Evolutionary conservation across 1,140 invertebrate species (phyloP).

Genomic region (Meloidogyne chitwoodi): DNA sequence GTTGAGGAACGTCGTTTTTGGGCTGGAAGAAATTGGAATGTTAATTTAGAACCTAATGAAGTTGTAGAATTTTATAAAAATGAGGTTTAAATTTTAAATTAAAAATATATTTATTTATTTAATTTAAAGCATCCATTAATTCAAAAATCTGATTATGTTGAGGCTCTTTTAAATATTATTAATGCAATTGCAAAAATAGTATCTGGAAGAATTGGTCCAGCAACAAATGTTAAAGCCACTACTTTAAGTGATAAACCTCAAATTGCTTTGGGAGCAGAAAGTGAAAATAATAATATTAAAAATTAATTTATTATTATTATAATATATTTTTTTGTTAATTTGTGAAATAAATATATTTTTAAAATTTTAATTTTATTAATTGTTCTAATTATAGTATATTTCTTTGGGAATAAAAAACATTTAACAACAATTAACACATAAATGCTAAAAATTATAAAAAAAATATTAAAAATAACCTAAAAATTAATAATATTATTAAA

Average conservation of each 20-base stretch:
- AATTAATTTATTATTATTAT: not conserved
- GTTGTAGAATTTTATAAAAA: constrained; percentile 10
- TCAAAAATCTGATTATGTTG: not conserved
- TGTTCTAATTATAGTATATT: too few species aligned
- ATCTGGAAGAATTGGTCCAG: not conserved
- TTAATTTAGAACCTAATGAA: constrained; percentile 2
- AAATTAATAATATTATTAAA: too few species aligned
- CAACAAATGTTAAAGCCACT: not conserved
- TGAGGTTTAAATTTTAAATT: not conserved
- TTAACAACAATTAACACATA: too few species aligned
- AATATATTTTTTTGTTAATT: too few species aligned
- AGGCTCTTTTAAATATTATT: not conserved
- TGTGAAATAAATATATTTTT: too few species aligned
- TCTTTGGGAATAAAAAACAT: too few species aligned
- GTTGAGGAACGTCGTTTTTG: constrained; percentile 16
- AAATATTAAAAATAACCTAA: too few species aligned
- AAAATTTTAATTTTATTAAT: too few species aligned
- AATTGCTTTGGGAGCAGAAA: not conserved
- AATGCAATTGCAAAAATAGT: not conserved
- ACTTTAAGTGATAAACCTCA: not conserved
- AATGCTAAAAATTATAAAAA: too few species aligned
- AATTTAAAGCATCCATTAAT: not conserved
- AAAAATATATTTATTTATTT: not conserved
- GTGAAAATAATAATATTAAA: not conserved
- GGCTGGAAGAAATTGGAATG: constrained; percentile 11